A percentile compares a stretch with the other conserved stretches of the same genome.
Evolutionary conservation across 2,113 vertebrate species (phyloP).

Genomic region (Seriola rivoliana): DNA sequence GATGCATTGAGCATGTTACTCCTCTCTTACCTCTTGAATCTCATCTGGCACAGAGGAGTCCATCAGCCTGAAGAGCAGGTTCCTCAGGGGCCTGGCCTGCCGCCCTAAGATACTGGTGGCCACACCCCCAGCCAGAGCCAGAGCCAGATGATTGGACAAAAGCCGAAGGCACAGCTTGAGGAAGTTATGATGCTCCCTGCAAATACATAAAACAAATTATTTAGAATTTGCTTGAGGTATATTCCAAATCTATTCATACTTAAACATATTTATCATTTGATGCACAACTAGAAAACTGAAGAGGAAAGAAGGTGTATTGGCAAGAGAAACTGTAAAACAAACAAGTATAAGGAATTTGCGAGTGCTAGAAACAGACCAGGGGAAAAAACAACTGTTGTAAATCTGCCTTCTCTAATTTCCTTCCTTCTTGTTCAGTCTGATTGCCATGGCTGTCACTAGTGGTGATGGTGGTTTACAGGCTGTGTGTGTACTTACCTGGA

Average conservation of each 20-base stretch:
- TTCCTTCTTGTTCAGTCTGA: too few species aligned
- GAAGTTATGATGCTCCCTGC: constrained; percentile 96
- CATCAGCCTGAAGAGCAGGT: constrained; percentile 96
- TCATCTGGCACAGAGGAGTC: constrained; percentile 98
- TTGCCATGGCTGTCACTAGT: too few species aligned
- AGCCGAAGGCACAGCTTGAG: constrained; percentile 96
- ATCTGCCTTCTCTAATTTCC: neutral
- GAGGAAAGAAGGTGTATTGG: neutral
- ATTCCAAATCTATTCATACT: neutral
- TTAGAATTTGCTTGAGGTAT: neutral
- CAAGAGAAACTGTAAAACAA: neutral
- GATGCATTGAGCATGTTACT: too few species aligned
- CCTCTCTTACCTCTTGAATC: constrained; percentile 92
- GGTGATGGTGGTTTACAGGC: neutral
- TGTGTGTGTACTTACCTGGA: constrained; percentile 83
- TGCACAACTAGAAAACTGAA: neutral
- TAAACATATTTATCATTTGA: neutral
- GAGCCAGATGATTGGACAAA: constrained; percentile 96
- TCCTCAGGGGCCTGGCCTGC: constrained; percentile 95
- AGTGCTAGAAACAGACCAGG: neutral
- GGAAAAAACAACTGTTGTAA: neutral
- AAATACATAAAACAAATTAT: neutral
- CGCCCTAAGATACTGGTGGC: constrained; percentile 97
- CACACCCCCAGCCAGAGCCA: constrained; percentile 96
- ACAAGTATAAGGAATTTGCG: neutral